Evolutionary conservation across 1,140 invertebrate species (phyloP), one percentile per base, ranked within the genome.

Genomic region (Cotesia typhae): DNA sequence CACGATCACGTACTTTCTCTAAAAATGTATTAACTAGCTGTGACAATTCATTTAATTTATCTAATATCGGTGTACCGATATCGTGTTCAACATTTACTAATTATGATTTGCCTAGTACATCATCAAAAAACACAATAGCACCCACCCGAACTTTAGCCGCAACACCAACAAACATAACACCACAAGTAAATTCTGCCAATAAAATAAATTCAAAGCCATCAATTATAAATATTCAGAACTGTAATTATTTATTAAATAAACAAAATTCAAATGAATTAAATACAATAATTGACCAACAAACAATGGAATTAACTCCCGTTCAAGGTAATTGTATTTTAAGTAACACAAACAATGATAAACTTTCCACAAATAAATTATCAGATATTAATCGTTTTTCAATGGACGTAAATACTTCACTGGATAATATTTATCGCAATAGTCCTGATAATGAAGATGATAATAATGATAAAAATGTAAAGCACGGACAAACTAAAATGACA

Each of bases 341-440:
- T 28, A 60, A 36, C 9, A 71, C 53, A 37, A 61, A 66, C 6
- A 67, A 28, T 28, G 28, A 28, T 28, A 28, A 28, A 28, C 28
- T 28, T 28, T 28, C 28, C 28, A 28, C 2, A 28, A 28, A 41
- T 67, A 41, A 67, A 4, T 68, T 78, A 52, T 63, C 4, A 35
- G 69, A 28, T 65, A 6, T 10, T 3, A 71, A 70, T 28, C 75
- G 71, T n/a, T 38, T 55, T 38, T 65, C 72, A 35, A 78, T 84
- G 14, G 77, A 79, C 72, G 81, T 82, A 4, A 85, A 84, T 28
- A 81, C 78, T 14, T 82, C 80, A 20, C 4, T 81, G 1, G 78
- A 83, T 74, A 9, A 3, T n/a, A 55, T 73, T 14, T 68, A 9
- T 47, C 41, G 37, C 61, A 6, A 59, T 36, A 66, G 35, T 17